Base-by-base conservation (phyloP, 1,140 invertebrate genomes). In the Formica selysi region DNA sequence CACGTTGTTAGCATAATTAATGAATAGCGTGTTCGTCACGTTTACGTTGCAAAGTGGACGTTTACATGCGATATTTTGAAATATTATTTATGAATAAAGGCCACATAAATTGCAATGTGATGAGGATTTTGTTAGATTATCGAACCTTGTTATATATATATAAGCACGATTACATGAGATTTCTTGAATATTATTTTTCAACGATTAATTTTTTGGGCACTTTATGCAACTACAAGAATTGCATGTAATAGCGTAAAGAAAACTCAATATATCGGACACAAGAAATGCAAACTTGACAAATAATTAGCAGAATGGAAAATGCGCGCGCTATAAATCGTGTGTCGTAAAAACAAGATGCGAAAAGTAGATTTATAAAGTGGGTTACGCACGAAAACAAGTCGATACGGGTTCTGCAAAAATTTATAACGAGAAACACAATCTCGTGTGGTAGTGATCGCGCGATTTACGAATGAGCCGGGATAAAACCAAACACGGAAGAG, bases 1-100 rank as follows among this genome's bases (percentile, higher is more conserved):
- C 68, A 68, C 68, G 68, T 83, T 73, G 79, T 74, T 83, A 83
- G 26, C 38, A 57, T 83, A 74, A 83, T 83, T 83, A 83, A 83
- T 83, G 68, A 74, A 54, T 73, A 29, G 38, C 26, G 41, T 74
- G 11, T 61, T 74, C 68, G 68, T 74, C 68, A 74, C 68, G 68
- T 83, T 83, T 62, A 41, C 54, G 68, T 44, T 44, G 38, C 79
- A 83, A 83, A 83, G 68, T 83, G 79, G n/a, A 74, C 41, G 38
- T 62, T 83, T 44, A 71, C 26, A 74, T 73, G 79, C 79, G 38
- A 44, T n/a, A 54, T 54, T n/a, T 59, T 74, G 41, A 64, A 61
- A 74, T 88, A 74, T 88, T 88, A 88, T 70, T 57, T 85, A 19
- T 38, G 7, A 74, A 64, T 22, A 74, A 61, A 26, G 54, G 7